A percentile compares a stretch with the other conserved stretches of the same genome.
phyloP scores from a whole-genome alignment of 2,888 invertebrate species.

The Amiota minor region DNA sequence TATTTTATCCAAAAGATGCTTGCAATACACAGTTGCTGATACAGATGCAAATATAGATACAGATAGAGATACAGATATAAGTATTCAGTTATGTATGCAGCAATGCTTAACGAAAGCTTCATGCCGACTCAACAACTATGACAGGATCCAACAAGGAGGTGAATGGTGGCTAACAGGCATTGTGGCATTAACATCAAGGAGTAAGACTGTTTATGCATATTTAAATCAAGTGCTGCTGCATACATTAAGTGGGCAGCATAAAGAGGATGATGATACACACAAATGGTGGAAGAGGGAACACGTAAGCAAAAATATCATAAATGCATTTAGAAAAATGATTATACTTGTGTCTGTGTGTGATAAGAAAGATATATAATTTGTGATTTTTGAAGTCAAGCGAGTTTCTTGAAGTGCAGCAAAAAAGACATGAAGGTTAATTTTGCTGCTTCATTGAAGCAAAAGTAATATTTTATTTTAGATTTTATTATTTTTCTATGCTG shows the following conservation, averaged over 20 bases:
- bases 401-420: constrained; percentile 53
- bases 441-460: constrained; percentile 42
- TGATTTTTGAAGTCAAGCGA: constrained; percentile 7
- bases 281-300: neutral
- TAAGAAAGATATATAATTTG: constrained; percentile 16
- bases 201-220: constrained; percentile 29
- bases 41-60: neutral
- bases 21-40: neutral
- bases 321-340: constrained; percentile 9
- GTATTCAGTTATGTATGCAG: neutral
- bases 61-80: neutral
- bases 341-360: neutral
- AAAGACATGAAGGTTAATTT: constrained; percentile 65
- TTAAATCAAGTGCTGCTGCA: constrained; percentile 21
- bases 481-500: constrained; percentile 4
- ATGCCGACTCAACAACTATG: too few species aligned
- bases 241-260: neutral
- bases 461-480: constrained; percentile 24
- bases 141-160: neutral
- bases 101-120: too few species aligned
- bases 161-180: neutral
- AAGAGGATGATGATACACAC: neutral
- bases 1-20: neutral
- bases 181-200: neutral
- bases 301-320: constrained; percentile 8